These are phyloP conservation scores for Digitonthophagus gazella DNA, from an alignment of 2,888 invertebrate genomes.

Conservation along the genomic window DNA sequence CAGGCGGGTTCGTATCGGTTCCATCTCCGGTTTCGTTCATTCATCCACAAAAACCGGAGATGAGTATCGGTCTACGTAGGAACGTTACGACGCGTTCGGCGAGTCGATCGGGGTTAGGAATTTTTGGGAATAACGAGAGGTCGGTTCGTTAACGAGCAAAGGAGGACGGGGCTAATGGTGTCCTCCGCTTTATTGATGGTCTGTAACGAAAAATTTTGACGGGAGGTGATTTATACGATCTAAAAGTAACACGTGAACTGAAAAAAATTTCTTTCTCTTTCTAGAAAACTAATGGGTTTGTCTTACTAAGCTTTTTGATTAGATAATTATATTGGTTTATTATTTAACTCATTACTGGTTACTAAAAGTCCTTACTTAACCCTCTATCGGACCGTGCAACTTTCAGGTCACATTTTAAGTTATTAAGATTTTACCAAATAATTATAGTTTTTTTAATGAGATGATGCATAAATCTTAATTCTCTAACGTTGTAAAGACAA, in stretches of 20 bases:
- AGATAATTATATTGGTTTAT: no score
- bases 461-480: no score
- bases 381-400: no score
- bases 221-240: neutral
- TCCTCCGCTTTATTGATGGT: constrained; percentile 23
- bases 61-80: constrained; percentile 6
- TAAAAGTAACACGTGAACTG: neutral
- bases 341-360: no score
- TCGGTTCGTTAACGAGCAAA: constrained; percentile 11
- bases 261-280: neutral
- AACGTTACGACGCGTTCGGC: neutral
- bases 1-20: neutral
- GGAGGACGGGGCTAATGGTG: constrained; percentile 1
- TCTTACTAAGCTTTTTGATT: no score
- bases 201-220: constrained; percentile 37
- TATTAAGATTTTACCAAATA: no score
- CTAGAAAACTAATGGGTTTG: no score
- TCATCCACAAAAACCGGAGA: constrained; percentile 1
- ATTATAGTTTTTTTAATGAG: no score
- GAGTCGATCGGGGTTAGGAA: constrained; percentile 12
- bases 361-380: no score
- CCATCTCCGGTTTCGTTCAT: neutral
- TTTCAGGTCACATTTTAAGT: no score
- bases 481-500: no score
- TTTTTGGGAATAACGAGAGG: constrained; percentile 16